Evolutionary conservation across 2,797 vertebrate species (phyloP).

Genomic region (Hafferia zeledoni): DNA sequence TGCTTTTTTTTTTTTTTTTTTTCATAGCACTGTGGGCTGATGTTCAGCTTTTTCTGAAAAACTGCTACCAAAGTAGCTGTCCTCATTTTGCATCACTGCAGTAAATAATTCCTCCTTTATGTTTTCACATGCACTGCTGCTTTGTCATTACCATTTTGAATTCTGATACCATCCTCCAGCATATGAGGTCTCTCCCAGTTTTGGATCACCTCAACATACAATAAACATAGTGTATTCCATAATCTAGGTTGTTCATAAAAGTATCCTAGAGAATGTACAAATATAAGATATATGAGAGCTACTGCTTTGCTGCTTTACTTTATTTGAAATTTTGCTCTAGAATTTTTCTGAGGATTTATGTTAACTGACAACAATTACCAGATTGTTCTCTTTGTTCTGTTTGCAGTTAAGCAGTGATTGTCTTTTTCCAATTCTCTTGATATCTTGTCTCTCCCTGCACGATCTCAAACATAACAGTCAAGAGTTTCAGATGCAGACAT

Average conservation of each 20-base stretch:
- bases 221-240: background rate
- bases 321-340: conserved; percentile 18
- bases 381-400: conserved; percentile 1
- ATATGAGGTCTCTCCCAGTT: background rate
- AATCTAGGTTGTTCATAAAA: conserved; percentile 20
- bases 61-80: background rate
- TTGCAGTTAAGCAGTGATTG: background rate
- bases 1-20: background rate
- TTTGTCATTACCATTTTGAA: background rate
- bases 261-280: background rate
- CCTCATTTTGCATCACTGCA: background rate
- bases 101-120: background rate
- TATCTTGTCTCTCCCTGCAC: background rate
- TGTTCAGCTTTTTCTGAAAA: background rate
- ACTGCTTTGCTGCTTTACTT: background rate
- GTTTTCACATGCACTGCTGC: background rate
- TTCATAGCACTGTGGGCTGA: background rate
- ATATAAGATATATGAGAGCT: background rate
- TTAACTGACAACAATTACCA: background rate
- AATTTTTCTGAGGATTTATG: conserved; percentile 32
- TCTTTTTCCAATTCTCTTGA: background rate
- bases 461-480: background rate
- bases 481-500: background rate
- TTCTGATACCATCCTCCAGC: background rate
- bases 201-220: background rate